These are phyloP conservation scores for Gallinago nigripennis DNA, from an alignment of 2,797 vertebrate species.

Conservation along the genomic window DNA sequence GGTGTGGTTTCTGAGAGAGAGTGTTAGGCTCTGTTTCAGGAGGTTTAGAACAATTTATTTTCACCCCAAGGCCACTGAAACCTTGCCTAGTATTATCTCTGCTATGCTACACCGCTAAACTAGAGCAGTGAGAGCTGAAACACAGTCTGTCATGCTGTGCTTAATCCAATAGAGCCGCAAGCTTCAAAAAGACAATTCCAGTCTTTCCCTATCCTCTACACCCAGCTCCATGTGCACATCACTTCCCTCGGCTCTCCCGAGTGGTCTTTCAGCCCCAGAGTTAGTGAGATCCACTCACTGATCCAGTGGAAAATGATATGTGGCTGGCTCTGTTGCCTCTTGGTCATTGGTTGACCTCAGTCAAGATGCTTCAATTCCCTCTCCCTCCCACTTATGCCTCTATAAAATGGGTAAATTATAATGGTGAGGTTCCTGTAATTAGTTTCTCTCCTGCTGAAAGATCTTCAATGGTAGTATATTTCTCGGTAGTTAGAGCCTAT, in stretches of 20 bases:
- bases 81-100: neutral
- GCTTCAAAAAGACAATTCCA: neutral
- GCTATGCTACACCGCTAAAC: neutral
- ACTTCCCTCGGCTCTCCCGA: neutral
- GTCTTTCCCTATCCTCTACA: neutral
- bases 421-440: neutral
- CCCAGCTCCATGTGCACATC: neutral
- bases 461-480: neutral
- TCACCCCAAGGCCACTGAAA: slow-evolving; percentile 26
- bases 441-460: neutral
- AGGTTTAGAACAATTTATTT: slow-evolving; percentile 25
- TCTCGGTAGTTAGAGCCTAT: neutral
- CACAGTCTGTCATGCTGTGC: neutral
- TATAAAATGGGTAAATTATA: neutral
- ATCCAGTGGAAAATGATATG: neutral
- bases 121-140: neutral
- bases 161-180: neutral
- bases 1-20: neutral
- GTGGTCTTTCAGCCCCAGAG: neutral
- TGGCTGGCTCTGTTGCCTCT: neutral
- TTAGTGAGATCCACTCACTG: neutral
- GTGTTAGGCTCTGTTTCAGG: slow-evolving; percentile 6
- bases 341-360: neutral
- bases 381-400: neutral
- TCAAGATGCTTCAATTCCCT: neutral